Evolutionary conservation across 2,888 invertebrate species (phyloP), one percentile per base, ranked within the genome.

Genomic region (Microctonus hyperodae): DNA sequence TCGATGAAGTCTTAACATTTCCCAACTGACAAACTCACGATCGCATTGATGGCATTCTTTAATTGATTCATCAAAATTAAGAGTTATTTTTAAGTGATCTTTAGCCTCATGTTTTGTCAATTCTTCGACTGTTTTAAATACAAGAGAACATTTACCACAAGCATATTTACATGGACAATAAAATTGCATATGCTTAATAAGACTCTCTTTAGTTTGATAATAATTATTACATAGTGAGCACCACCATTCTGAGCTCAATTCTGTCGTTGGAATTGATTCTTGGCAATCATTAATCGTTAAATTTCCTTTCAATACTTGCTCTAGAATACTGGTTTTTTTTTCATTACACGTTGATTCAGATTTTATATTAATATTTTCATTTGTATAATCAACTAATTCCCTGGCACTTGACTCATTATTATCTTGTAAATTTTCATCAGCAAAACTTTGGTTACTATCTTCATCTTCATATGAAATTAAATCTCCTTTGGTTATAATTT

Each of bases 211-310:
- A n/a, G 78, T 74, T 68, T 79, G 81, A 50, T 75, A 81, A 66
- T 81, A 81, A 75, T 69, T 77, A 70, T 81, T 81, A 63, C 81
- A 81, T 2, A 80, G 79, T n/a, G 79, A 72, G n/a, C 81, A 81
- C 78, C 79, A 79, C 79, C 79, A 81, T 55, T 80, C 72, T 4
- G 81, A 80, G 22, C 72, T 77, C 7, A 76, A 69, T 40, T 74
- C 75, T 16, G 66, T 40, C 64, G 72, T 75, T 4, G 74, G 64
- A 28, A 75, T 71, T 5, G 74, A 40, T 25, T 79, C 77, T 60
- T 78, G 79, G n/a, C 78, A 74, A 64, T 81, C 78, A 11, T 75
- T 78, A 40, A 79, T 71, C 5, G 76, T 79, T 63, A 81, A 70
- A 69, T 65, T 78, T 4, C 81, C 81, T 1, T 73, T 81, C 31